Evolutionary conservation across 2,888 invertebrate genomes (phyloP), one percentile per base, ranked within the genome.

Genomic region (Drosophila emarginata): DNA sequence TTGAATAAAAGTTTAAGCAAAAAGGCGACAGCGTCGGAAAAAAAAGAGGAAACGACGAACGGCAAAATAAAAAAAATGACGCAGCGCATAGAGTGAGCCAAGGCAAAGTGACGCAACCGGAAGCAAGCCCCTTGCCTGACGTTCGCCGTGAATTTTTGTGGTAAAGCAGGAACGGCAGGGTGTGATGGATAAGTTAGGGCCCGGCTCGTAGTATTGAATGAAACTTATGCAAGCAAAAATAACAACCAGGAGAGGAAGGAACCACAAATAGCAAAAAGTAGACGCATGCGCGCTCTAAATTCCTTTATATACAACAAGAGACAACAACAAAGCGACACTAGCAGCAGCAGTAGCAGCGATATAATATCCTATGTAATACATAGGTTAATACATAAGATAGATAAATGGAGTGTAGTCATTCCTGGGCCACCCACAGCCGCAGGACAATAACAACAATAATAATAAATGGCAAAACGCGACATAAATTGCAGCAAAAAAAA

Each of bases 1-100:
- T 87, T 89, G 84, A 86, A 86, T 75, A 80, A 82, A 86, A 88
- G 89, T 87, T 88, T 77, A 74, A 79, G 81, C 68, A 65, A 67
- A 67, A 18, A 36, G 57, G 21, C 64, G 45, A 68, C 66, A 37
- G 60, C 67, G 63, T 68, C 57, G 61, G 15, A 28, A 36, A 36
- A 59, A 28, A 14, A 18, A 54, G 5, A 50, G 9, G 21, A 62
- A 57, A 60, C 53, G 6, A 60, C 53, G 6, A 54, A 26, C 51
- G 15, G 52, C 26, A 45, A 39, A 58, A 39, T n/a, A n/a, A 61
- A 62, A 80, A 66, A 85, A 77, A 78, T 87, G 84, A 77, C 82
- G 87, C 85, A 84, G 87, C 79, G 71, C 75, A 76, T 62, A 32
- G 26, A 28, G 62, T 62, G 32, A 32, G 70, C 37, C 64, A 58